Base-by-base conservation (phyloP, 2,888 invertebrate genomes). In the Acleris emargana region DNA sequence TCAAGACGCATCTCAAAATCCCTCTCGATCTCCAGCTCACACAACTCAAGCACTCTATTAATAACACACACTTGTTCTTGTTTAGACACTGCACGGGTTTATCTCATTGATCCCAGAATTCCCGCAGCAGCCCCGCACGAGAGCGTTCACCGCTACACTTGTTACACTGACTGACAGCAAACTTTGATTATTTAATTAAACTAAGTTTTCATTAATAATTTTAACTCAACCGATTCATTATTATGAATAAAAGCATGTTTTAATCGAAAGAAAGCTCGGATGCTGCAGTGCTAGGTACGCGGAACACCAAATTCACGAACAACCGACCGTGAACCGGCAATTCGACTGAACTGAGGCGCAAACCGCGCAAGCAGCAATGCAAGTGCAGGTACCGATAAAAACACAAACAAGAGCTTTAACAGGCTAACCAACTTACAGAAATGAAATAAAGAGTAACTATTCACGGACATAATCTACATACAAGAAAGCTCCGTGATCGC, bases 321-420 rank as follows among this genome's bases (percentile, higher is more conserved):
- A 66, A 66, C 66, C 66, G 61, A 60, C 66, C 66, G 66, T 66
- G 66, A 66, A 66, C 66, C 61, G 57, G 42, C 47, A 53, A 62
- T 53, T 62, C 62, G 22, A 67, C 61, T 62, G 62, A 62, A 62
- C 16, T 50, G 62, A 67, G 67, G 42, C 38, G 38, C 38, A 38
- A 38, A 38, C 38, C 38, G 38, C 13, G 38, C 38, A 38, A 38
- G 32, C 28, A 7, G n/a, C n/a, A n/a, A n/a, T 58, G 62, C 62
- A 62, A 17, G 58, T 62, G 53, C 62, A 67, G 38, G 20, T 58
- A 52, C 58, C 52, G 60, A 64, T 58, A 58, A 58, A 67, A 58
- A 67, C 58, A 67, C 67, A 66, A 66, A 66, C 66, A 64, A 28
- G 49, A 13, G 38, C 38, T 13, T 13, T 38, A 38, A 38, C 32